Base-by-base conservation (phyloP, 2,113 vertebrate genomes). In the Melanerpes aurifrons region DNA sequence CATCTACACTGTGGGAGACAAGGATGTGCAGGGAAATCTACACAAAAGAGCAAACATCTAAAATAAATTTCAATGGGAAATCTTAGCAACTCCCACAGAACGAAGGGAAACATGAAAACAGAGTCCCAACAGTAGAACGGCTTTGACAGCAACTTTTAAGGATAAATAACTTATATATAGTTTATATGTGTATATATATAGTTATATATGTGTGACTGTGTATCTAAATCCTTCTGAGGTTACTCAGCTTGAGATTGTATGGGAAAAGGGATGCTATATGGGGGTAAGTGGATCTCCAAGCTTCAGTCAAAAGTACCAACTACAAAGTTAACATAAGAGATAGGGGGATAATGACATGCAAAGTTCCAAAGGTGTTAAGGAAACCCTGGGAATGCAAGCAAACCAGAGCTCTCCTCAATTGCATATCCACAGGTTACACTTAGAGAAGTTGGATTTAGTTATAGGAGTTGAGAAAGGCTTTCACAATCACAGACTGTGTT, bases 11-110 rank as follows among this genome's bases (percentile, higher is more conserved):
- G 83, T 63, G 90, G 95, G 96, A 82, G 92, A 94, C 93, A 78
- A 82, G 82, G 40, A 92, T 47, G 53, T 12, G 75, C 86, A 92
- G 35, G 45, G 58, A 94, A 88, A 88, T 84, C 69, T 78, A 73
- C 93, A 96, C 87, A 94, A 95, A 94, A 94, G 91, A 95, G 77
- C 84, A 92, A 94, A 66, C 53, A 7, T 78, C 82, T 82, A 70
- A 93, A 96, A 94, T 92, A 92, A 83, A 95, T 95, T 95, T 95
- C 93, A 95, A 88, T 96, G 79, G 85, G 85, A 92, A 91, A 87
- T 94, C 95, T 96, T 94, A 96, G 85, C 87, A 95, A 86, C 82
- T 91, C 59, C 50, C 80, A 70, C 40, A 94, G 95, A 96, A 96
- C 93, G 95, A 96, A 95, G 74, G 56, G 93, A 90, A 96, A 95